phyloP scores from a whole-genome alignment of 2,113 vertebrate genomes.

The Paradisaea rubra region DNA sequence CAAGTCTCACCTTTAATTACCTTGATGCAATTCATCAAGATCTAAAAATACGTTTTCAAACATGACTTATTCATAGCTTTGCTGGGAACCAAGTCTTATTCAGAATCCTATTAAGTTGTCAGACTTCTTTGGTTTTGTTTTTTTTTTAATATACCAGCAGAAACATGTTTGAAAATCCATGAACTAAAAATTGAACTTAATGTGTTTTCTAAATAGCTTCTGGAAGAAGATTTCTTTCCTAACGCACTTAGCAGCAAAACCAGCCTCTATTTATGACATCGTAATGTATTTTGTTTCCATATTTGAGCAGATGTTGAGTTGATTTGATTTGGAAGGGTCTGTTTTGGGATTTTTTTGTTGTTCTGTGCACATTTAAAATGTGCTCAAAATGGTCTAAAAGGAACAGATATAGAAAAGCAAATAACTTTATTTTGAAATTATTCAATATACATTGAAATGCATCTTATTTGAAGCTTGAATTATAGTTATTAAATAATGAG shows the following conservation, averaged over 20 bases:
- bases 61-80: slow-evolving; percentile 26
- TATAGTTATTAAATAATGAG: slow-evolving; percentile 14
- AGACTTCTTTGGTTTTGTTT: background rate
- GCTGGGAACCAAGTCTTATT: background rate
- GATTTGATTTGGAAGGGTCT: slow-evolving; percentile 2
- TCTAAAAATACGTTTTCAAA: slow-evolving; percentile 14
- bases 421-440: background rate
- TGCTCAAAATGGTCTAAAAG: background rate
- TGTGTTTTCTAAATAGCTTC: slow-evolving; percentile 13
- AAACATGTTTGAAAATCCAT: slow-evolving; percentile 6
- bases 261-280: background rate
- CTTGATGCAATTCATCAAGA: slow-evolving; percentile 41
- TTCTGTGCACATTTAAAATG: background rate
- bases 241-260: background rate
- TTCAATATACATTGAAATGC: background rate
- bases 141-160: background rate
- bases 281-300: background rate
- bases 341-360: background rate
- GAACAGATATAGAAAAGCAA: background rate
- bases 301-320: background rate
- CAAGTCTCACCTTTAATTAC: slow-evolving; percentile 49
- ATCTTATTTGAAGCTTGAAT: background rate
- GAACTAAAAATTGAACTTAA: background rate
- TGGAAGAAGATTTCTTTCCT: slow-evolving; percentile 13
- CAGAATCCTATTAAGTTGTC: background rate